A percentile compares a stretch with the other conserved stretches of the same genome.
Conservation (phyloP, 2,113 vertebrate species). For the Theristicus caerulescens region DNA sequence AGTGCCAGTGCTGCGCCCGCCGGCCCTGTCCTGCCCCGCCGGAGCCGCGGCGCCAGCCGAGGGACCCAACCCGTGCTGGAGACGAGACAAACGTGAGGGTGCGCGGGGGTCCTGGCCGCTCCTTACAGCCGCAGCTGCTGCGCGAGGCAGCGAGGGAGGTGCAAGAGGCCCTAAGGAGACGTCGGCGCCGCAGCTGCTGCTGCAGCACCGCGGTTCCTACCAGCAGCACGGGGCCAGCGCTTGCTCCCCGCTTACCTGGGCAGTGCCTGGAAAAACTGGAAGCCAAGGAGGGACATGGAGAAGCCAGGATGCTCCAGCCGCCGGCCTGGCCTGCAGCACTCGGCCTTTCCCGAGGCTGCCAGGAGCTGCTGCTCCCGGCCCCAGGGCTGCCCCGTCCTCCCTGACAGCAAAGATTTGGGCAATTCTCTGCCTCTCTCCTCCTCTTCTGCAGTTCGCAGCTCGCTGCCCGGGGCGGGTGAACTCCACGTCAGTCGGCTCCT, state of each 20-base stretch:
- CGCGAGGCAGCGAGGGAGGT: accelerated
- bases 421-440: not conserved
- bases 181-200: not conserved
- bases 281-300: not conserved
- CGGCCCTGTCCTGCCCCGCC: no score
- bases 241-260: accelerated
- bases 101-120: no score
- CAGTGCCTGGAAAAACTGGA: not conserved
- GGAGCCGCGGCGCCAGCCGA: not conserved
- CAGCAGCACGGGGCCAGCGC: not conserved
- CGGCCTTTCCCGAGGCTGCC: not conserved
- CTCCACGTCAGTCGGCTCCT: not conserved
- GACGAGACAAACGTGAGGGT: not conserved
- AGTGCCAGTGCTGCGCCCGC: no score
- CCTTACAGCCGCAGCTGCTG: not conserved
- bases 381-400: not conserved
- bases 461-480: not conserved
- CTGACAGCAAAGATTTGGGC: accelerated
- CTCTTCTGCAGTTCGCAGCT: not conserved
- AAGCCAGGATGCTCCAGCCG: not conserved
- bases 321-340: not conserved
- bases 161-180: no score
- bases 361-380: not conserved
- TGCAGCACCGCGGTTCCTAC: not conserved
- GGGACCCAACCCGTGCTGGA: accelerated